These are phyloP conservation scores for Glareola pratincola DNA, from an alignment of 2,113 vertebrate species.

Conservation along the genomic window DNA sequence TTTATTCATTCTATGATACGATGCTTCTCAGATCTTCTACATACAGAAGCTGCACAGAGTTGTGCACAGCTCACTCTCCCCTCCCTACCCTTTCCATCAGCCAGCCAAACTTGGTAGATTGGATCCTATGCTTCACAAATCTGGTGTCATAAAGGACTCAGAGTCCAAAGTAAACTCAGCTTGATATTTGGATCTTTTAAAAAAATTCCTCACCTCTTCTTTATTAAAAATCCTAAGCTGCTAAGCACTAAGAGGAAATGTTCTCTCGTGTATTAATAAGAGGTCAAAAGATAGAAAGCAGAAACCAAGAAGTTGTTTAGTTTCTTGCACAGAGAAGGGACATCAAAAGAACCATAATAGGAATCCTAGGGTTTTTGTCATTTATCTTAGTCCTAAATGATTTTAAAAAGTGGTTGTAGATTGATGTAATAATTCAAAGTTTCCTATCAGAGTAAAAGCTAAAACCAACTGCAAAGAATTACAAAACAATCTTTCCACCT, in stretches of 20 bases:
- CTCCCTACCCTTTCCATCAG: background rate
- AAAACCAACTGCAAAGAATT: background rate
- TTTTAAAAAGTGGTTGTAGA: background rate
- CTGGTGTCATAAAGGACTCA: background rate
- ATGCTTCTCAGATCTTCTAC: background rate
- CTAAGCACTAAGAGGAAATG: background rate
- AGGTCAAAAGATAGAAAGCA: background rate
- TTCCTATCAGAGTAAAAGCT: background rate
- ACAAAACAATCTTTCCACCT: background rate
- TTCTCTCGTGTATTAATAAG: background rate
- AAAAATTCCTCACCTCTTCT: background rate
- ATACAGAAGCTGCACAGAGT: background rate
- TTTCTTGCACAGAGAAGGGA: background rate
- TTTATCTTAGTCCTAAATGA: background rate
- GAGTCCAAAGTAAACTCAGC: background rate
- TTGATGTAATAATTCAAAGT: background rate
- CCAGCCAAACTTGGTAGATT: rapidly evolving
- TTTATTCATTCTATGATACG: background rate
- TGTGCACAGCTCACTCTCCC: background rate
- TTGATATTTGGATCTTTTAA: background rate
- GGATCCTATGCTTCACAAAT: background rate
- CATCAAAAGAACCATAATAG: background rate
- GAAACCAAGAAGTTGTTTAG: background rate
- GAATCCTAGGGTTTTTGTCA: background rate
- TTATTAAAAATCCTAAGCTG: background rate